Conservation (phyloP, 2,888 invertebrate species). For the Andrena hattorfiana region DNA sequence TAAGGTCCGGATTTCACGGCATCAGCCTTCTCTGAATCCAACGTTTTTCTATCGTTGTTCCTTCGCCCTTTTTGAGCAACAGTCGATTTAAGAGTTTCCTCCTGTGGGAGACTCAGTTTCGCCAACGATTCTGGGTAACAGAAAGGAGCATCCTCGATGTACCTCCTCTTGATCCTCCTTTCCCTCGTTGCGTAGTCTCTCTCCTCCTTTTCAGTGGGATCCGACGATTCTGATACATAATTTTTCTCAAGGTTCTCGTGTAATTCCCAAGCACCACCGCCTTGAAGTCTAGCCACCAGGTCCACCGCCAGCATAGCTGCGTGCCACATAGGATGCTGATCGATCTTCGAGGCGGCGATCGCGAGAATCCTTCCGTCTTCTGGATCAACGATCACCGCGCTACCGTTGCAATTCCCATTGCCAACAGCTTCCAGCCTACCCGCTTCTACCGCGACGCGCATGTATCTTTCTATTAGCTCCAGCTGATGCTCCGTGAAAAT, state of each 20-base stretch:
- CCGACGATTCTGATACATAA: neutral
- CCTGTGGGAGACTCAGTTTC: slow-evolving; percentile 64
- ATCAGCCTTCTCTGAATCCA: slow-evolving; percentile 65
- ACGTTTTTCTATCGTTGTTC: slow-evolving; percentile 43
- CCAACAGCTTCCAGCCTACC: slow-evolving; percentile 79
- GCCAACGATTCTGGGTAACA: slow-evolving; percentile 74
- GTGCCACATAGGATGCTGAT: slow-evolving; percentile 91
- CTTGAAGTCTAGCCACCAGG: slow-evolving; percentile 93
- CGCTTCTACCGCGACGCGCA: slow-evolving; percentile 87
- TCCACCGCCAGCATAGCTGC: slow-evolving; percentile 94
- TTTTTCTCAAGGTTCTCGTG: neutral
- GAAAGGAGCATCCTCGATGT: slow-evolving; percentile 71
- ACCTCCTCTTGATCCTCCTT: slow-evolving; percentile 69
- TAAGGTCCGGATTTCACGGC: slow-evolving; percentile 88
- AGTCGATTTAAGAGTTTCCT: slow-evolving; percentile 35
- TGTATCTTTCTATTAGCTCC: slow-evolving; percentile 87
- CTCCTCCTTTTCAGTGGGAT: slow-evolving; percentile 13
- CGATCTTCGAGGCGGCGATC: slow-evolving; percentile 87
- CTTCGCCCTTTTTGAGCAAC: slow-evolving; percentile 48
- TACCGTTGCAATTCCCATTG: slow-evolving; percentile 80
- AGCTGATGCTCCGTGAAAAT: slow-evolving; percentile 88
- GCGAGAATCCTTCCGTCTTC: slow-evolving; percentile 88
- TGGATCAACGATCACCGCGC: slow-evolving; percentile 92
- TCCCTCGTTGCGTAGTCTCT: neutral
- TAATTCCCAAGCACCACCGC: slow-evolving; percentile 90